A percentile compares a stretch with the other conserved stretches of the same genome.
Evolutionary conservation across 1,140 invertebrate species (phyloP).

Genomic region (Odontomachus brunneus): DNA sequence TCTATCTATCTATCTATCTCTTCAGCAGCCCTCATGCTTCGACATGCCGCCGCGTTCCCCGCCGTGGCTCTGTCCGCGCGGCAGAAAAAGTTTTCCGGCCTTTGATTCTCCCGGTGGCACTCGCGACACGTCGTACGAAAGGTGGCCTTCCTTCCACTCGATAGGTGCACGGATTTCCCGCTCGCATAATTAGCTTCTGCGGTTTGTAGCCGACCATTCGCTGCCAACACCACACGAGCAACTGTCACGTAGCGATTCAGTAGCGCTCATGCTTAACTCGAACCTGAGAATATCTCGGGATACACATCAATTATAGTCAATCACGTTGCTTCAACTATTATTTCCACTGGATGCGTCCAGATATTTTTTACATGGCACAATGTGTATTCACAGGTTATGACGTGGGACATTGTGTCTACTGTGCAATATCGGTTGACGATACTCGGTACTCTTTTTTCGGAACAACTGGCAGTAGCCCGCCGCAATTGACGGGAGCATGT

Average conservation of each 20-base stretch:
- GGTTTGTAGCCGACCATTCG: neutral
- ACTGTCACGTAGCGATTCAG: neutral
- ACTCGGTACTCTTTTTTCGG: neutral
- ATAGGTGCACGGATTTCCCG: constrained; percentile 49
- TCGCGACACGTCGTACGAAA: constrained; percentile 53
- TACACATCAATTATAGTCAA: neutral
- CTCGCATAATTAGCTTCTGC: neutral
- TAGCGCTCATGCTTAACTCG: neutral
- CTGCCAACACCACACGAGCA: too few relatives aligned
- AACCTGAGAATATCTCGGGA: neutral
- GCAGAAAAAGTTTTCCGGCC: constrained; percentile 74
- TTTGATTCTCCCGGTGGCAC: constrained; percentile 68
- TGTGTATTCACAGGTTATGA: neutral
- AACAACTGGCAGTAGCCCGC: too few relatives aligned
- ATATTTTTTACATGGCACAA: neutral
- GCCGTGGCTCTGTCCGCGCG: constrained; percentile 54
- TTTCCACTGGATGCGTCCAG: neutral
- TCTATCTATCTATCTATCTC: constrained; percentile 9
- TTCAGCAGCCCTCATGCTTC: neutral
- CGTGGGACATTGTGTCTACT: neutral
- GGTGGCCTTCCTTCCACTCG: neutral
- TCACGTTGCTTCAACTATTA: neutral
- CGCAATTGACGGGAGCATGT: constrained; percentile 25
- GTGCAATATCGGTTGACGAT: neutral
- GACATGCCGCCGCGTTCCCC: constrained; percentile 30